These are phyloP conservation scores for Stichodactyla mertensii DNA, from an alignment of 64 coral and sea anemone species.

Conservation along the genomic window DNA sequence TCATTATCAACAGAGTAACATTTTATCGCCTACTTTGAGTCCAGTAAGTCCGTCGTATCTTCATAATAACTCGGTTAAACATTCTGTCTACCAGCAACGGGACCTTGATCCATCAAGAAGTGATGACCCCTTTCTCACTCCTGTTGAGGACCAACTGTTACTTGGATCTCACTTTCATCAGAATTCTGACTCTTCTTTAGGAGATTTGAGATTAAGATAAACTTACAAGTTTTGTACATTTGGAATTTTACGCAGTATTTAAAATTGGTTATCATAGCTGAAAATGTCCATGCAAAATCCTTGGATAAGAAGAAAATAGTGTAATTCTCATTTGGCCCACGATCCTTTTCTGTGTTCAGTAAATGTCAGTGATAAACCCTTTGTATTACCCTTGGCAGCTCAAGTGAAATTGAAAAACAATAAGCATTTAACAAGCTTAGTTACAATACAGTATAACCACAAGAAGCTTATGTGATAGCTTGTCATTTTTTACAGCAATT, in stretches of 20 bases:
- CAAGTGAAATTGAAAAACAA: no score
- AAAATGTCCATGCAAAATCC: not conserved
- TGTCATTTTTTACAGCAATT: no score
- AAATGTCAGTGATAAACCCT: not conserved
- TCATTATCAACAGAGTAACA: constrained; percentile 55
- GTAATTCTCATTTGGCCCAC: not conserved
- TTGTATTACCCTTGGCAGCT: not conserved
- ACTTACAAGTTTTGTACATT: constrained; percentile 4
- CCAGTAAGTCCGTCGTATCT: constrained; percentile 77
- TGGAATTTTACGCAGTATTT: not conserved
- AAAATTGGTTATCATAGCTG: not conserved
- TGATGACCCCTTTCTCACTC: constrained; percentile 78
- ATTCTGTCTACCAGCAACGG: constrained; percentile 33
- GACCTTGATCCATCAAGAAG: constrained; percentile 59
- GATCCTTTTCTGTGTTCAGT: not conserved
- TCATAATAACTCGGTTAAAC: constrained; percentile 59
- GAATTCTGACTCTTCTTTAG: constrained; percentile 56
- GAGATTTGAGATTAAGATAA: constrained; percentile 80
- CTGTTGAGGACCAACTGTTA: constrained; percentile 71
- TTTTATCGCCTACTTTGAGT: constrained; percentile 70
- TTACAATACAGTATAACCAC: no score
- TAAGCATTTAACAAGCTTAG: no score
- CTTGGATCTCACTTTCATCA: constrained; percentile 84
- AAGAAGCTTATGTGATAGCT: no score
- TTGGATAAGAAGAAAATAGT: not conserved